phyloP scores from a whole-genome alignment of 2,797 vertebrate species.

The Spea hammondii region DNA sequence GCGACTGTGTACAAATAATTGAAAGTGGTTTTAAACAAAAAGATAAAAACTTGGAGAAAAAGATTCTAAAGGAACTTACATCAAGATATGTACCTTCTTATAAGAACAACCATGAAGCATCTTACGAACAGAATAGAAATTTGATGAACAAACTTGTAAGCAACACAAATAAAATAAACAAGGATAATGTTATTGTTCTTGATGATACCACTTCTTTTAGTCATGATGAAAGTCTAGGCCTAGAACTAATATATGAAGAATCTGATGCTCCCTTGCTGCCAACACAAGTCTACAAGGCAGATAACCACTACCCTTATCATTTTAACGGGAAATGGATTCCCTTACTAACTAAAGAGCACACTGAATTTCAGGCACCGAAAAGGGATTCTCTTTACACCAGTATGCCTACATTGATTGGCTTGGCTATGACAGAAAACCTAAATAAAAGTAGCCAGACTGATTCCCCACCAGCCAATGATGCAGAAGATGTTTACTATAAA shows the following conservation, averaged over 20 bases:
- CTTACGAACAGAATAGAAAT: constrained; percentile 89
- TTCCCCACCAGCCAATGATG: constrained; percentile 76
- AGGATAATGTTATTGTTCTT: constrained; percentile 76
- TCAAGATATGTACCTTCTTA: constrained; percentile 97
- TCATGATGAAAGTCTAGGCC: constrained; percentile 84
- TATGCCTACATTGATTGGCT: constrained; percentile 86
- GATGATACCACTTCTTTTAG: constrained; percentile 81
- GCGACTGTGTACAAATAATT: constrained; percentile 97
- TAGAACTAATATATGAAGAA: constrained; percentile 93
- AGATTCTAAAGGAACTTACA: constrained; percentile 97
- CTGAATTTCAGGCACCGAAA: constrained; percentile 81
- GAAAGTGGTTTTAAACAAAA: constrained; percentile 93
- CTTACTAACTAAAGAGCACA: constrained; percentile 89
- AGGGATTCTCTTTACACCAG: constrained; percentile 96
- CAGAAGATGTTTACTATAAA: constrained; percentile 96
- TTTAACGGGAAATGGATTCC: constrained; percentile 84
- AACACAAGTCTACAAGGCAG: constrained; percentile 72
- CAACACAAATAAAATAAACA: constrained; percentile 84
- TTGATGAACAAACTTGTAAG: constrained; percentile 96
- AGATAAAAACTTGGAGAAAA: constrained; percentile 95
- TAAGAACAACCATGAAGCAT: constrained; percentile 93
- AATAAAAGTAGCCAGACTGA: constrained; percentile 78
- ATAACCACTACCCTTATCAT: constrained; percentile 82
- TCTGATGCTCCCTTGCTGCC: constrained; percentile 87
- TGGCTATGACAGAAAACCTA: constrained; percentile 69